These are phyloP conservation scores for Epizoanthus rinbou DNA, from an alignment of 92 coral and sea anemone genomes.

Conservation along the genomic window DNA sequence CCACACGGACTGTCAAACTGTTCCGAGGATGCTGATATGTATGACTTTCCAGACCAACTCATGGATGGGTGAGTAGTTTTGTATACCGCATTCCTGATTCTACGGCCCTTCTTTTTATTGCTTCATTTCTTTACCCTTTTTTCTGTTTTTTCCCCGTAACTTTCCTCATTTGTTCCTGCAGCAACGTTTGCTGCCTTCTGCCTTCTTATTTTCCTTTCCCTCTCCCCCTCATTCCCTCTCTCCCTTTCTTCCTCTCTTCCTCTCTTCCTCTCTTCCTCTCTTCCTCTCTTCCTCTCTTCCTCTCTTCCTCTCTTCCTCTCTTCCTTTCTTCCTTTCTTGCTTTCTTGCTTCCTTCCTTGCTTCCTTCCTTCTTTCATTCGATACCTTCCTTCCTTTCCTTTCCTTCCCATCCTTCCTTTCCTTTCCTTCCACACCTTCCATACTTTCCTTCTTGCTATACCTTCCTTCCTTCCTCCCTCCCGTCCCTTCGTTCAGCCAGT, in stretches of 20 bases:
- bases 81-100: too few relatives aligned
- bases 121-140: too few relatives aligned
- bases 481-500: not conserved
- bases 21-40: conserved; percentile 82
- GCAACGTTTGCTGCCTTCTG: too few relatives aligned
- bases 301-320: not conserved
- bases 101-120: too few relatives aligned
- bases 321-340: too few relatives aligned
- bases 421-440: not conserved
- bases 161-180: too few relatives aligned
- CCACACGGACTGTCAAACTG: conserved; percentile 85
- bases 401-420: not conserved
- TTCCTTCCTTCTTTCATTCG: not conserved
- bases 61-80: conserved; percentile 65
- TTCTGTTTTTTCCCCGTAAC: too few relatives aligned
- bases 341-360: too few relatives aligned
- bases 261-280: not conserved
- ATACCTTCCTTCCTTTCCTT: not conserved
- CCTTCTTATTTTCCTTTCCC: too few relatives aligned
- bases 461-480: not conserved
- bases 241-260: too few relatives aligned
- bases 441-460: not conserved
- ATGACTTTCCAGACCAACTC: conserved; percentile 58
- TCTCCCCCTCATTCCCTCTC: too few relatives aligned
- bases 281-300: not conserved